Conservation (phyloP, 2,797 vertebrate genomes). For the Pachyuromys duprasi region DNA sequence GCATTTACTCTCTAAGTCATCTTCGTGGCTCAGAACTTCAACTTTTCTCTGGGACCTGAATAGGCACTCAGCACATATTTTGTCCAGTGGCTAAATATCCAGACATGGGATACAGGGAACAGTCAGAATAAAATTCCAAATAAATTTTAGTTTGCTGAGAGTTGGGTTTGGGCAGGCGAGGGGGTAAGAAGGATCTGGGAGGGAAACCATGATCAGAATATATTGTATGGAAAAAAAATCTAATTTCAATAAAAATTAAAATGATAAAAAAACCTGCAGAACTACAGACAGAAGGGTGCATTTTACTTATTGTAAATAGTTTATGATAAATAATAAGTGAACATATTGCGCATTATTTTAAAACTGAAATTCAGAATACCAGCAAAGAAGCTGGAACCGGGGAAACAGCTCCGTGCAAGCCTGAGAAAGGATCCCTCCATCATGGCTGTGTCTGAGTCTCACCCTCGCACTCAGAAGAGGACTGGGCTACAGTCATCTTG, state of each 20-base stretch:
- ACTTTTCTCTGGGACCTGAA: not conserved
- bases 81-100: not conserved
- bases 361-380: not conserved
- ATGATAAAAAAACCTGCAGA: not conserved
- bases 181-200: not conserved
- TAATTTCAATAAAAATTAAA: not conserved
- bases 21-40: not conserved
- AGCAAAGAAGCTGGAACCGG: not conserved
- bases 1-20: not conserved
- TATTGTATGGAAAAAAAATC: not conserved
- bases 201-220: not conserved
- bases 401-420: not conserved
- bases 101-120: not conserved
- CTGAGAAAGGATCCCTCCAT: not conserved
- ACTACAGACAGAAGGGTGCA: not conserved
- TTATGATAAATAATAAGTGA: not conserved
- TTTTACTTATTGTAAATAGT: not conserved
- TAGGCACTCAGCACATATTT: not conserved
- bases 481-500: not conserved
- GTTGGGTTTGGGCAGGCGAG: not conserved
- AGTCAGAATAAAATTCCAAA: not conserved
- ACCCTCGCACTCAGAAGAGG: not conserved
- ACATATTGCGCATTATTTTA: not conserved
- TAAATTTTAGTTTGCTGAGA: not conserved
- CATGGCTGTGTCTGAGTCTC: not conserved